phyloP scores from a whole-genome alignment of 2,888 invertebrate genomes.

The Dermolepida albohirtum region DNA sequence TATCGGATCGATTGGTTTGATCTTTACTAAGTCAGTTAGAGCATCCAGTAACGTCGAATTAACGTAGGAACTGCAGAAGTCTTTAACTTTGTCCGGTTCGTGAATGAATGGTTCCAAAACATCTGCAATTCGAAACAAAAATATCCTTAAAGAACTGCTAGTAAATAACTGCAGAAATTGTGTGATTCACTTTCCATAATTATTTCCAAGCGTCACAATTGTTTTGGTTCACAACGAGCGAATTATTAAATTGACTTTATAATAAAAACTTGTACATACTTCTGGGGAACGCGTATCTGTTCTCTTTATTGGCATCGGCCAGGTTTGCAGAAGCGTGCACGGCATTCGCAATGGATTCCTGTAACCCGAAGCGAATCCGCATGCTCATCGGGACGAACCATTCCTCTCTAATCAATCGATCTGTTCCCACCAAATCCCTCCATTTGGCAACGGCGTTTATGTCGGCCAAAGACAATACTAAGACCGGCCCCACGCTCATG shows the following conservation, averaged over 20 bases:
- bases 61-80: slow-evolving; percentile 77
- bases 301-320: slow-evolving; percentile 79
- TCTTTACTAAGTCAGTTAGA: slow-evolving; percentile 74
- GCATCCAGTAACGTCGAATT: slow-evolving; percentile 74
- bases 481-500: slow-evolving; percentile 81
- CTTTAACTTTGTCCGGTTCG: slow-evolving; percentile 71
- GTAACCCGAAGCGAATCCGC: slow-evolving; percentile 78
- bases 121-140: no score
- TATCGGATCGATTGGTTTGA: slow-evolving; percentile 81
- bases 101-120: slow-evolving; percentile 78
- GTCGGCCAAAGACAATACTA: slow-evolving; percentile 78
- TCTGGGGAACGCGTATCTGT: slow-evolving; percentile 88
- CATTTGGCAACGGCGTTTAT: slow-evolving; percentile 79
- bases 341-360: slow-evolving; percentile 75
- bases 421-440: slow-evolving; percentile 79
- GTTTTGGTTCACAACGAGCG: no score
- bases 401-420: slow-evolving; percentile 74
- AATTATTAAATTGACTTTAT: no score
- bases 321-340: slow-evolving; percentile 82
- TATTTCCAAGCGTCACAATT: no score
- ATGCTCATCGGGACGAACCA: slow-evolving; percentile 78
- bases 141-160: neutral
- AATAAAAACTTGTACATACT: slow-evolving; percentile 74
- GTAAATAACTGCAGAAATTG: neutral
- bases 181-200: no score